phyloP scores from a whole-genome alignment of 2,888 invertebrate genomes.

The Nymphalis polychloros region DNA sequence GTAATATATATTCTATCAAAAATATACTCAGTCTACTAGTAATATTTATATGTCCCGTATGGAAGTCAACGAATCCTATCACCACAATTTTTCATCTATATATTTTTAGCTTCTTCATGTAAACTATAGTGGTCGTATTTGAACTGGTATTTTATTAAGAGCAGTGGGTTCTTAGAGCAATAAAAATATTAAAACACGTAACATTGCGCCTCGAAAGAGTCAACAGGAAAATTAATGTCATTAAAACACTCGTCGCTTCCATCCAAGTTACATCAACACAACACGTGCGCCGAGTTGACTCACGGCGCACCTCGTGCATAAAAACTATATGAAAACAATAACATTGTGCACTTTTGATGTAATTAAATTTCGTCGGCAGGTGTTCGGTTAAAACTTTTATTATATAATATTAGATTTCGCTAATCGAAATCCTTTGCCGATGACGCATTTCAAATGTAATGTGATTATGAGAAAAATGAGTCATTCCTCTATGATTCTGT shows the following conservation, averaged over 20 bases:
- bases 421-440: neutral
- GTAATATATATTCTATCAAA: no score
- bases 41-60: no score
- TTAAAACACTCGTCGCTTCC: neutral
- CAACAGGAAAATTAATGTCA: constrained; percentile 5
- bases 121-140: no score
- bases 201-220: neutral
- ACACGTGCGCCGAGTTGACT: neutral
- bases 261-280: neutral
- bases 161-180: neutral
- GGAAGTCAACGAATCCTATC: no score
- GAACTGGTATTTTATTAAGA: no score
- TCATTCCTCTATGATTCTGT: neutral
- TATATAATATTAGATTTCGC: constrained; percentile 6
- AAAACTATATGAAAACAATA: constrained; percentile 3
- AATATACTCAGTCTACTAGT: no score
- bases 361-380: neutral
- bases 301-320: neutral
- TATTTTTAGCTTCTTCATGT: no score
- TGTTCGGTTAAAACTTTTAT: neutral
- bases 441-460: neutral
- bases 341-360: constrained; percentile 1
- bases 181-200: neutral
- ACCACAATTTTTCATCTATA: no score
- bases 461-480: neutral